Base-by-base conservation (phyloP, 2,113 vertebrate genomes). In the Podocnemis expansa region DNA sequence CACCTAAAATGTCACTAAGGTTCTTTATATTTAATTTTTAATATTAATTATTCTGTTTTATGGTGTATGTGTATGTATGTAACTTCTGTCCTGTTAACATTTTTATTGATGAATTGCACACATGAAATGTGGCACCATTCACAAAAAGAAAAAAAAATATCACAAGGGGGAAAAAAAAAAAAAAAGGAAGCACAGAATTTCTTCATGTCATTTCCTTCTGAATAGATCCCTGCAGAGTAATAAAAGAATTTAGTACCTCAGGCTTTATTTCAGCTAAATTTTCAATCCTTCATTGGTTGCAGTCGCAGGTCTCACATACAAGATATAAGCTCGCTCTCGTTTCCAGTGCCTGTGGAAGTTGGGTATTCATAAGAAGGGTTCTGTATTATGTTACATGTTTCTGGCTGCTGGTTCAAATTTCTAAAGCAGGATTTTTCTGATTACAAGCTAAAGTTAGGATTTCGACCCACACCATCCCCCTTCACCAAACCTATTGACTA, bases 341-440 rank as follows among this genome's bases (percentile, higher is more conserved):
- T 81, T 54, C 70, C 63, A 51, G 52, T 16, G 78, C 80, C 31
- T 31, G 19, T 56, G 67, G 75, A 63, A 87, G 41, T 60, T 89
- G 91, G 49, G 47, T 78, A 60, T 52, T 78, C 82, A 80, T 51
- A 88, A 80, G 76, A 93, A 89, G 95, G 85, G 27, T 78, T 95
- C 58, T 82, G 0, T 92, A 78, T 91, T 92, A n/a, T 79, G 84
- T 95, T 89, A 70, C 94, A 82, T 41, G 70, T 92, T 96, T 93
- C 87, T 84, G 93, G 95, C 97, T 97, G 87, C 58, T 93, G 85
- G 94, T 94, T 96, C 94, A 93, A 76, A 94, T 98, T 97, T 98
- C 97, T 97, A 43, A 96, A 95, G 90, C 93, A n/a, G 87, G 97
- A 97, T 98, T 97, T 97, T 97, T 97, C 96, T 94, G 93, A 97